Evolutionary conservation across 2,888 invertebrate genomes (phyloP), one percentile per base, ranked within the genome.

Genomic region (Panorpa germanica): DNA sequence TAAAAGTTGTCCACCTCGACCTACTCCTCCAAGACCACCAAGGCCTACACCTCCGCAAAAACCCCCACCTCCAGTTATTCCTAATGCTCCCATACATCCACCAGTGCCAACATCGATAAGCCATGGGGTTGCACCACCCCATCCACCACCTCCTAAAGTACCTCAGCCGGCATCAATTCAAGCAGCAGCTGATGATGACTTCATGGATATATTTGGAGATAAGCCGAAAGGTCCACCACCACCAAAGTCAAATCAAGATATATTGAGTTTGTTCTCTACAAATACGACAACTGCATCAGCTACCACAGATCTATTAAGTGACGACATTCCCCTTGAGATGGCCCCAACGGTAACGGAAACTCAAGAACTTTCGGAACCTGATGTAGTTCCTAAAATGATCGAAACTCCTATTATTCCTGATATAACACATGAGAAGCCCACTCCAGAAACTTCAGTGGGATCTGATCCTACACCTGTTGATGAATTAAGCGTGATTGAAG

Each of bases 231-330:
- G 64, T 12, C 65, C 55, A n/a, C 52, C 55, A 14, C 46, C 52
- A 4, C 55, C 51, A 27, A 65, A 68, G 22, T 59, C 62, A 5
- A 69, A 63, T 35, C 65, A 67, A 45, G 68, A 59, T 26, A 69
- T 69, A 30, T 43, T 69, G 20, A 69, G 67, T 44, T 47, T 69
- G 25, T 69, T 67, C 38, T 52, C 61, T 2, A 50, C 61, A 2
- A 55, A 52, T 39, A 49, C 51, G 38, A 55, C 55, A 39, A 41
- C 43, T 33, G 37, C 37, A 25, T 21, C 32, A n/a, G 48, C 50
- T 35, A 38, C 50, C 47, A 55, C 59, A 4, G 69, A 69, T 45
- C 59, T 69, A 35, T 47, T 69, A 18, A 65, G 65, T 35, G 68
- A 65, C 35, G 68, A 69, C 38, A 52, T 65, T 35, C 32, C 34